Base-by-base conservation (phyloP, 2,113 vertebrate species). In the Gopherus flavomarginatus region DNA sequence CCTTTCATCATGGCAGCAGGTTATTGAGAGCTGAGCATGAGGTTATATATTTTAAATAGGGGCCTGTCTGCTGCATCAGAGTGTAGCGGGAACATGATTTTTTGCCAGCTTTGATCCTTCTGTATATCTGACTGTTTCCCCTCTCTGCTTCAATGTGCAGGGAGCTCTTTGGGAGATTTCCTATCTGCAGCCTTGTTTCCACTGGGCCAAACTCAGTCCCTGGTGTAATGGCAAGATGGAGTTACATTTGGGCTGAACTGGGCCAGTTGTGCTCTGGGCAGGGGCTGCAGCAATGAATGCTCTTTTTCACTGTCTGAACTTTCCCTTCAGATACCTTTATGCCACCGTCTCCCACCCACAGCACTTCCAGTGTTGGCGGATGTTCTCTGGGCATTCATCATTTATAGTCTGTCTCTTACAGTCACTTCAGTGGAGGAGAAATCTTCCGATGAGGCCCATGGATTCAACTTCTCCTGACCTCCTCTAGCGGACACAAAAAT, bases 201-300 rank as follows among this genome's bases (percentile, higher is more conserved):
- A n/a, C 10, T 47, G 49, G 35, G 54, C 31, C 81, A 59, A 54
- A 17, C 0, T 10, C 12, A 54, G 1, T 4, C 1, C 2, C 42
- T 14, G 26, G 42, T 78, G 75, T 26, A 78, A 26, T 44, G 72
- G 38, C 72, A 77, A 44, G 72, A 26, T 77, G 72, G 0, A 6
- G 11, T 22, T 49, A 49, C 47, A 3, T 4, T 1, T 3, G 2
- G 44, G 52, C 0, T 35, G 56, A 12, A 16, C 38, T 13, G 62
- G 5, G 16, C 0, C 81, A 31, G 4, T 42, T 92, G 26, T 90
- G 49, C 84, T 27, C 4, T 1, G 59, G 38, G 7, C 31, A 11
- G 1, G 54, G 5, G 82, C 75, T 4, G 47, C n/a, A 72, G 65
- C 16, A 1, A 0, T 1, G 44, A 17, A 5, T 54, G 3, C 26